phyloP scores from a whole-genome alignment of 2,797 vertebrate species.

The Artibeus jamaicensis region DNA sequence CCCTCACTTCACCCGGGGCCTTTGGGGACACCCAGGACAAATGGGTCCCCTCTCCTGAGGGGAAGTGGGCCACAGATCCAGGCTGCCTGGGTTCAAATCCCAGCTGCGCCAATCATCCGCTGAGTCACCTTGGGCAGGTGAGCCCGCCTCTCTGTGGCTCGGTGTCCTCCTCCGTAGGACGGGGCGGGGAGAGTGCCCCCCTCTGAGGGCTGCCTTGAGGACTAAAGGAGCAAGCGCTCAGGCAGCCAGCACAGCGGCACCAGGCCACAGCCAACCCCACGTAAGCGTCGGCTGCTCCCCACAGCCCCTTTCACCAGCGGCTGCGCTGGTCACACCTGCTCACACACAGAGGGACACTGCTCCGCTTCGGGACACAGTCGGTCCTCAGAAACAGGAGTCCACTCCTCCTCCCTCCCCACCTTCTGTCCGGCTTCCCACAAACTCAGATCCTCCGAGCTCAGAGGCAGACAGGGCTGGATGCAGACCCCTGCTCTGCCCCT shows the following conservation, averaged over 20 bases:
- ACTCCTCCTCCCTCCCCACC: accelerated
- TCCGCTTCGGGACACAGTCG: background rate
- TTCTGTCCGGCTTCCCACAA: background rate
- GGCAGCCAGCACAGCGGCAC: accelerated
- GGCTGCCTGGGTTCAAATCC: background rate
- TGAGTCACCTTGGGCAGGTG: accelerated
- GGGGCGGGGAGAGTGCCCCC: accelerated
- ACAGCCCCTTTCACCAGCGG: accelerated
- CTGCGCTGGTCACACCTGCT: accelerated
- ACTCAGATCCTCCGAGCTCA: background rate
- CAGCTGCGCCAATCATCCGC: background rate
- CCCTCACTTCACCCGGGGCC: accelerated
- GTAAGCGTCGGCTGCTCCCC: accelerated
- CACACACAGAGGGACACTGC: accelerated
- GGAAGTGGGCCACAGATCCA: background rate
- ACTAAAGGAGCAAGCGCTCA: accelerated
- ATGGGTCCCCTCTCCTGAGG: background rate
- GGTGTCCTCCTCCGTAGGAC: background rate
- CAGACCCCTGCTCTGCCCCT: background rate
- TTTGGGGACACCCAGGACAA: background rate
- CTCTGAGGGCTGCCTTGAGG: background rate
- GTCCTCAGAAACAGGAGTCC: background rate
- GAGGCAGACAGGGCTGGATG: background rate
- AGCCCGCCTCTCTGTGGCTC: background rate
- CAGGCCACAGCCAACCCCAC: accelerated